These are phyloP conservation scores for Crotalus horridus DNA, from an alignment of 2,113 vertebrate genomes.

Conservation along the genomic window DNA sequence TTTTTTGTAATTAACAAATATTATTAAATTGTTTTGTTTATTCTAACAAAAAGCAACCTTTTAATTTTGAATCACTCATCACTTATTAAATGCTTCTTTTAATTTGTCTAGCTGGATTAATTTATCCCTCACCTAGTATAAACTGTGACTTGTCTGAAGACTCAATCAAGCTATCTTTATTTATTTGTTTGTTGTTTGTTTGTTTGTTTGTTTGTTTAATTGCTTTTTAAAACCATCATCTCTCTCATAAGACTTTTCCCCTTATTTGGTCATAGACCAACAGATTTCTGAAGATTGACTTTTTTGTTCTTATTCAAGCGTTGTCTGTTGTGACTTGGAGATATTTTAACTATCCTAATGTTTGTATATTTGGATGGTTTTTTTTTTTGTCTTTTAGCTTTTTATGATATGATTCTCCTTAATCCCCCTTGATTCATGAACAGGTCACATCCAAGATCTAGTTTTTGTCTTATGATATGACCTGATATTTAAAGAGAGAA, in stretches of 20 bases:
- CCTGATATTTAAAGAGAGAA: not conserved
- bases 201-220: not conserved
- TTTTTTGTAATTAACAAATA: not conserved
- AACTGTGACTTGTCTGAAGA: not conserved
- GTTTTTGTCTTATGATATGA: not conserved
- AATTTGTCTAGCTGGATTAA: not conserved
- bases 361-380: not conserved
- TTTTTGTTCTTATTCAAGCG: not conserved
- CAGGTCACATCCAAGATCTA: not conserved
- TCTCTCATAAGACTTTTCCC: not conserved
- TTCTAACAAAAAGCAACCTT: not conserved
- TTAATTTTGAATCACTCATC: not conserved
- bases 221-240: too few species aligned
- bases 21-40: not conserved
- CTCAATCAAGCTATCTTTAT: not conserved
- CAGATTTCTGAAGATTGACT: not conserved
- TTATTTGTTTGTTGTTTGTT: too few species aligned
- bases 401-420: not conserved
- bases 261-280: not conserved
- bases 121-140: not conserved
- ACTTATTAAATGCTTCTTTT: not conserved
- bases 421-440: not conserved
- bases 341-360: not conserved
- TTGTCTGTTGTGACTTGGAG: not conserved
- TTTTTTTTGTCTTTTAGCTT: not conserved